A percentile compares a stretch with the other conserved stretches of the same genome.
These are phyloP conservation scores for Oscheius sp. DNA, from an alignment of 2,888 invertebrate genomes.

Conservation along the genomic window DNA sequence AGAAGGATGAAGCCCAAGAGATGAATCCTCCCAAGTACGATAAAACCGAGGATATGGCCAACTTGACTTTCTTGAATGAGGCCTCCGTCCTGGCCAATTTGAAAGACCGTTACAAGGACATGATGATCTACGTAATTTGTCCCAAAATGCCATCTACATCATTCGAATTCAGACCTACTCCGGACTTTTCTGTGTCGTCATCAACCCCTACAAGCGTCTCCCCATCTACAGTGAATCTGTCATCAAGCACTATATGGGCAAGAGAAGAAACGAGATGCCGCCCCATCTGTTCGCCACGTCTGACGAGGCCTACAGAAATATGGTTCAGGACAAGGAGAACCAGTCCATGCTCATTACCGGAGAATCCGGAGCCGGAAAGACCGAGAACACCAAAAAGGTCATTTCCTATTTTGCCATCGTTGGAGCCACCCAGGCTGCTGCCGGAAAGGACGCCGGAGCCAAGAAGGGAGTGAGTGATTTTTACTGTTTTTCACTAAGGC, in stretches of 20 bases:
- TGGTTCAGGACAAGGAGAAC: conserved; percentile 83
- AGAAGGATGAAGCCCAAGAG: conserved; percentile 78
- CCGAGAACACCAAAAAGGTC: conserved; percentile 94
- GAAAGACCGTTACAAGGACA: conserved; percentile 87
- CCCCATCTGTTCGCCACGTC: conserved; percentile 94
- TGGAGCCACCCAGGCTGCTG: conserved; percentile 79
- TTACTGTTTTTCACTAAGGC: neutral
- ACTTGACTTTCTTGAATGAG: conserved; percentile 84
- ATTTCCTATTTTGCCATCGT: conserved; percentile 91
- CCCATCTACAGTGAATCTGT: conserved; percentile 72
- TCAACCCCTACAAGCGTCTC: conserved; percentile 73
- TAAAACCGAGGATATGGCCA: conserved; percentile 81
- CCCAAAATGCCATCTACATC: neutral
- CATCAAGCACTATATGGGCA: conserved; percentile 71
- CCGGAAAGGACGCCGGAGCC: conserved; percentile 39
- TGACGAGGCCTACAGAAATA: conserved; percentile 99
- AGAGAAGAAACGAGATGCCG: conserved; percentile 73
- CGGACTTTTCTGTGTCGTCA: conserved; percentile 73
- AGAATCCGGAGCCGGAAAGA: conserved; percentile 99
- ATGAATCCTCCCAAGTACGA: conserved; percentile 99
- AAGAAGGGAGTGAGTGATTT: conserved; percentile 61
- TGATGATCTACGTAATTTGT: conserved; percentile 70
- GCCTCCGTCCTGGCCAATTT: conserved; percentile 98
- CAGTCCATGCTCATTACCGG: conserved; percentile 96
- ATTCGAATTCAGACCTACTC: conserved; percentile 67